Base-by-base conservation (phyloP, 2,113 vertebrate species). In the Eulacestoma nigropectus region DNA sequence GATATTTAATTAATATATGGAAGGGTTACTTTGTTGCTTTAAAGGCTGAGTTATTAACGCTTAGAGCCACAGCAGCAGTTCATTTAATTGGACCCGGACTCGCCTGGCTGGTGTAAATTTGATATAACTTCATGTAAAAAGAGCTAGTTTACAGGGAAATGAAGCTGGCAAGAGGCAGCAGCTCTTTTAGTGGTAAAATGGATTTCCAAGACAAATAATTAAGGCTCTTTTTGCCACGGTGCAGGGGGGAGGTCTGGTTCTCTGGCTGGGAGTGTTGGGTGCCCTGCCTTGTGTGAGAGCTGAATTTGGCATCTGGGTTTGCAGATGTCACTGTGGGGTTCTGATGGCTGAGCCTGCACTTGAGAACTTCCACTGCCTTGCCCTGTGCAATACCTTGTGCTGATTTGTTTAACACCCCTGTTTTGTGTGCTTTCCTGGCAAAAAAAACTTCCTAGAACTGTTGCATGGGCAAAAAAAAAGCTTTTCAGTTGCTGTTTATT, bases 1-100 rank as follows among this genome's bases (percentile, higher is more conserved):
- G 49, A 21, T 70, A 30, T 44, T 93, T 93, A 70, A 90, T 56
- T 84, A 68, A 87, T 42, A 82, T 39, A 18, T 77, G 60, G 33
- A 74, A 62, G 35, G 64, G 67, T 82, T 26, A 10, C 49, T 87
- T 89, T 59, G 75, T 87, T 85, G 27, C 84, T 75, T 37, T 57
- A 77, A 89, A 93, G 47, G n/a, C 55, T 78, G 91, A 87, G 64
- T 95, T 87, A 70, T 77, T 81, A 91, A 95, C 57, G 30, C 57
- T 64, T 79, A 25, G 23, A 92, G 59, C 55, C 19, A 5, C 44
- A 55, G 29, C 32, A 74, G 76, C 52, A 46, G 47, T 79, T 80
- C n/a, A 26, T 87, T 84, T 94, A 83, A 77, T 88, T 86, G 91
- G 55, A 62, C 80, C 55, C 44, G 16, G 42, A 20, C 72, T 76